These are phyloP conservation scores for Drosophila sp. DNA, from an alignment of 1,140 invertebrate genomes.

Conservation along the genomic window DNA sequence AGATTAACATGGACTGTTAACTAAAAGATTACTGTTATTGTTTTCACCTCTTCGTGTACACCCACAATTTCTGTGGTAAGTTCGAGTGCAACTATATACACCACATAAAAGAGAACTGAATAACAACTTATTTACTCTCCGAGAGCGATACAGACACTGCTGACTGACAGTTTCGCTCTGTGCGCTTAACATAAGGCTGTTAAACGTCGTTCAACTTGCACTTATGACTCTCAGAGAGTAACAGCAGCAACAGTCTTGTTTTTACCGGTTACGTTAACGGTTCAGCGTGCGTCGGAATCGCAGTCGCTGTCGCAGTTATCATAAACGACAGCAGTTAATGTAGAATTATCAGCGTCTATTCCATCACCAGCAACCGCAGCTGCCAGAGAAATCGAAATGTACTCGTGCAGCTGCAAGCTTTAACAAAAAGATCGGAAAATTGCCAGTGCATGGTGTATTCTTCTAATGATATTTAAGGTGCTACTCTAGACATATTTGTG, in stretches of 20 bases:
- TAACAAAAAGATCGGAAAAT: conserved; percentile 12
- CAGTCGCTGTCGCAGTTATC: conserved; percentile 32
- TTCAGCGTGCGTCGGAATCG: conserved; percentile 38
- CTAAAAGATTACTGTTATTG: conserved; percentile 18
- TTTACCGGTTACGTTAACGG: conserved; percentile 53
- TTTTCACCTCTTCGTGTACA: conserved; percentile 18
- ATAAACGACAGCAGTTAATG: conserved; percentile 18
- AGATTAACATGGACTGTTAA: conserved; percentile 8
- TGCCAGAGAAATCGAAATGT: conserved; percentile 19
- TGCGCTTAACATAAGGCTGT: conserved; percentile 33
- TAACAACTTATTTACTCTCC: conserved; percentile 3
- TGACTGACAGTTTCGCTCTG: conserved; percentile 19
- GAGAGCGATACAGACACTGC: conserved; percentile 7
- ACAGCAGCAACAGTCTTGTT: conserved; percentile 52
- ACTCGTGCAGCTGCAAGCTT: conserved; percentile 12
- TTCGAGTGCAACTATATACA: background rate
- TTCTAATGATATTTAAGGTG: conserved; percentile 8
- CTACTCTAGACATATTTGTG: background rate
- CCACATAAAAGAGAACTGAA: conserved; percentile 9
- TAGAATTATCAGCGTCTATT: conserved; percentile 1
- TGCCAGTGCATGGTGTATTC: conserved; percentile 11
- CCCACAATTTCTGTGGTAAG: conserved; percentile 12
- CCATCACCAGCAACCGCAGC: conserved; percentile 13
- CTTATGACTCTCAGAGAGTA: conserved; percentile 39
- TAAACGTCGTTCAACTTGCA: conserved; percentile 40